A percentile compares a stretch with the other conserved stretches of the same genome.
Evolutionary conservation across 2,888 invertebrate species (phyloP).

Genomic region (Taphrorychus bicolor): DNA sequence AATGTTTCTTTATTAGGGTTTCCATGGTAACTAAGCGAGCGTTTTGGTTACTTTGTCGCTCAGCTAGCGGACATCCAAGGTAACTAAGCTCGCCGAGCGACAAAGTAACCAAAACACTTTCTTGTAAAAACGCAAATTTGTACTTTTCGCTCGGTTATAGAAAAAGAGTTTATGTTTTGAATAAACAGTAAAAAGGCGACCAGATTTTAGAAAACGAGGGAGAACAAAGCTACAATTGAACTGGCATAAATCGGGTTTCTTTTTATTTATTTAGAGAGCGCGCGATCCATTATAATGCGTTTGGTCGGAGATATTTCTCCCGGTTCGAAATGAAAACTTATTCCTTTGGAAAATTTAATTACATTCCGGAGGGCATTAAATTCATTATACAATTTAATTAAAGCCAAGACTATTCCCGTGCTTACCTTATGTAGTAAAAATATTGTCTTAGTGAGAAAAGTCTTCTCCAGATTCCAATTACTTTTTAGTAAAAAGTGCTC

Average conservation of each 20-base stretch:
- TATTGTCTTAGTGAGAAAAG: not conserved
- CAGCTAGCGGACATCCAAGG: too few species aligned
- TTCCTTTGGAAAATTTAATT: conserved; percentile 6
- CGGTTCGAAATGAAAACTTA: not conserved
- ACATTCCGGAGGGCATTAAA: conserved; percentile 4
- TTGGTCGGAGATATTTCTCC: not conserved
- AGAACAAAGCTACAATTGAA: not conserved
- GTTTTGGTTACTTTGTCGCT: too few species aligned
- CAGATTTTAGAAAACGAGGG: not conserved
- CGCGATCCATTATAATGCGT: not conserved
- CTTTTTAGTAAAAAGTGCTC: not conserved
- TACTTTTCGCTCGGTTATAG: too few species aligned
- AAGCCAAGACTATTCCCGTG: not conserved
- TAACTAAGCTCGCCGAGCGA: too few species aligned
- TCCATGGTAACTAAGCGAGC: too few species aligned
- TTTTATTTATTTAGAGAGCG: not conserved
- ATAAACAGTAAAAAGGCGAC: too few species aligned
- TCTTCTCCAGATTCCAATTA: not conserved
- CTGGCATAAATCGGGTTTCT: not conserved
- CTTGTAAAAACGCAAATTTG: too few species aligned
- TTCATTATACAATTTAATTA: conserved; percentile 3
- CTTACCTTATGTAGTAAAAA: not conserved
- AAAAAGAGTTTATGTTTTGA: too few species aligned
- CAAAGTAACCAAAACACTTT: too few species aligned
- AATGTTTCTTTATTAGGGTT: too few species aligned